Base-by-base conservation (phyloP, 1,140 invertebrate genomes). In the Triops cancriformis region DNA sequence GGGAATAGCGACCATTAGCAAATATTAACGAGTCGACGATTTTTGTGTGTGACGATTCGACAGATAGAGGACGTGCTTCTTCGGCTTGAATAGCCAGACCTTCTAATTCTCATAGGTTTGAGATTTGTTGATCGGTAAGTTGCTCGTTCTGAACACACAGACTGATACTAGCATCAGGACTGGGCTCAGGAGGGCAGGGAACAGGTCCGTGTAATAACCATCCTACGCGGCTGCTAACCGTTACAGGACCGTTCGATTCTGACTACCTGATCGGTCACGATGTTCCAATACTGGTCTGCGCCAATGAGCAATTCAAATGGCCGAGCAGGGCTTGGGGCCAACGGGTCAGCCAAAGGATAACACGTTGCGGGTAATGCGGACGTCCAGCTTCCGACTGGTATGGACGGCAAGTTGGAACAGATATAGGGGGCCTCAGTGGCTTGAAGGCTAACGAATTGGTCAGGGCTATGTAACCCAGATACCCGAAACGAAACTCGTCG, bases 1-100 rank as follows among this genome's bases (percentile, higher is more conserved):
- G 74, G 27, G 26, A n/a, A 28, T 80, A 80, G 0, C 77, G 42
- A 1, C 79, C 77, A 1, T 23, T 18, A 1, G 73, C 3, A 26
- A 43, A 26, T 0, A 0, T 75, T 2, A 79, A 74, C 1, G 77
- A 37, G 7, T 37, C 7, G 7, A 37, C 2, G 7, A 37, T 37
- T 4, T 80, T 23, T 74, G 5, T 14, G 28, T 4, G 23, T 76
- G 79, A 14, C 79, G 28, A 2, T 5, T 7, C 31, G 64, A 75
- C n/a, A 0, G 64, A 37, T 11, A 18, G 41, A 14, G 76, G 10
- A 64, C 72, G 0, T 75, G 12, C 28, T 73, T 27, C 1, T 0
- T 26, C 9, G n/a, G n/a, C 37, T 11, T 45, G 43, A 11, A 26
- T 0, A 26, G 11, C 42, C 75, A 23, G 5, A 12, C 0, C 42